A percentile compares a stretch with the other conserved stretches of the same genome.
Evolutionary conservation across 2,888 invertebrate genomes (phyloP).

Genomic region (Elegia similella): DNA sequence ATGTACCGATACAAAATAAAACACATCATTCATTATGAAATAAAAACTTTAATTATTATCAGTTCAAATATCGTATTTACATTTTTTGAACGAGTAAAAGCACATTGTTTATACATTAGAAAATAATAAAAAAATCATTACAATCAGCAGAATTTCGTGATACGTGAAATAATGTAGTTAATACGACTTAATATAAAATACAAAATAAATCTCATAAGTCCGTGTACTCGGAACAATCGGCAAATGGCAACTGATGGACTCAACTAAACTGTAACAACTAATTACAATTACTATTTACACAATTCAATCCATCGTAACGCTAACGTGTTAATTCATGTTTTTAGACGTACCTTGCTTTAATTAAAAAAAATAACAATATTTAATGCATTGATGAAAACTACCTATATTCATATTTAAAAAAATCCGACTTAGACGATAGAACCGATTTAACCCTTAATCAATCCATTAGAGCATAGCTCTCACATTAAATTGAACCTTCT

Average conservation of each 20-base stretch:
- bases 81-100: conserved; percentile 80
- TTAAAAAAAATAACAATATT: too few species aligned
- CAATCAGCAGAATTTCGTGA: conserved; percentile 55
- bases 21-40: conserved; percentile 70
- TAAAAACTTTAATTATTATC: conserved; percentile 82
- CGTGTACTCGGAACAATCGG: conserved; percentile 44
- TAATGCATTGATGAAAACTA: too few species aligned
- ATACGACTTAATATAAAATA: conserved; percentile 53
- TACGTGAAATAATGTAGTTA: conserved; percentile 56
- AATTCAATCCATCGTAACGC: conserved; percentile 39
- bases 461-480: too few species aligned
- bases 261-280: conserved; percentile 42
- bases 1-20: conserved; percentile 25
- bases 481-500: too few species aligned
- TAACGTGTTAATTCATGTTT: conserved; percentile 22
- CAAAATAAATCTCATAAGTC: conserved; percentile 59
- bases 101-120: conserved; percentile 75
- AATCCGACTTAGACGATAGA: too few species aligned
- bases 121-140: conserved; percentile 51
- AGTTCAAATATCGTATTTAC: conserved; percentile 83
- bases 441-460: too few species aligned
- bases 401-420: too few species aligned
- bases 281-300: conserved; percentile 39
- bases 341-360: background rate
- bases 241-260: conserved; percentile 65